Percentiles rank a stretch among this genome's conserved stretches.
phyloP scores from a whole-genome alignment of 2,113 vertebrate species.

The Bolborhynchus lineola region DNA sequence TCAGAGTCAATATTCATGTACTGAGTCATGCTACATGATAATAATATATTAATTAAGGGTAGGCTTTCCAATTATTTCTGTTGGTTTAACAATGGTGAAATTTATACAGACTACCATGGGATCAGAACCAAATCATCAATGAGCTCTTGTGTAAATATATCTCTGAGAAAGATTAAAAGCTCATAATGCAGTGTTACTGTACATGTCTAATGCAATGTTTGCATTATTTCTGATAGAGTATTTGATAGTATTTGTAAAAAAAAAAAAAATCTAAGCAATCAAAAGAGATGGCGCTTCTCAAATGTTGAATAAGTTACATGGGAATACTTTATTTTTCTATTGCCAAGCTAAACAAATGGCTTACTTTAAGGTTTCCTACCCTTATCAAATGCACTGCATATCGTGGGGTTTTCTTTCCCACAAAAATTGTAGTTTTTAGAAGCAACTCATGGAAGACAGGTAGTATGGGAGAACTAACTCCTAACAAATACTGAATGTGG shows the following conservation, averaged over 20 bases:
- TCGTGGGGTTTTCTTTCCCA: neutral
- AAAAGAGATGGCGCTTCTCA: neutral
- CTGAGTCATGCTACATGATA: neutral
- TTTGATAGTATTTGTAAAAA: neutral
- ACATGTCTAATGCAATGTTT: neutral
- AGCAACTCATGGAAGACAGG: neutral
- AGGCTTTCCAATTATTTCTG: neutral
- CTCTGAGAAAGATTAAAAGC: conserved; percentile 9
- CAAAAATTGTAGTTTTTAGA: neutral
- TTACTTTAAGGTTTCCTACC: neutral
- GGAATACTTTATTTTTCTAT: neutral
- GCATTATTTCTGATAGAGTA: neutral
- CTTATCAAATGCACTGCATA: neutral
- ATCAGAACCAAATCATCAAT: neutral
- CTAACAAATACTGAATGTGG: neutral
- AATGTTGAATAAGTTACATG: neutral
- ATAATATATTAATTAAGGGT: neutral
- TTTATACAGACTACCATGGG: neutral
- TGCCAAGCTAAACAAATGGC: neutral
- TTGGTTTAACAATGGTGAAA: neutral
- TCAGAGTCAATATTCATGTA: neutral
- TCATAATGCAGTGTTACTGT: neutral
- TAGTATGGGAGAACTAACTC: neutral
- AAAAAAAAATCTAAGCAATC: neutral
- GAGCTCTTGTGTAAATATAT: neutral